Percentiles rank a stretch among this genome's conserved stretches.
Evolutionary conservation across 2,113 vertebrate species (phyloP).

Genomic region (Phyllostomus discolor): DNA sequence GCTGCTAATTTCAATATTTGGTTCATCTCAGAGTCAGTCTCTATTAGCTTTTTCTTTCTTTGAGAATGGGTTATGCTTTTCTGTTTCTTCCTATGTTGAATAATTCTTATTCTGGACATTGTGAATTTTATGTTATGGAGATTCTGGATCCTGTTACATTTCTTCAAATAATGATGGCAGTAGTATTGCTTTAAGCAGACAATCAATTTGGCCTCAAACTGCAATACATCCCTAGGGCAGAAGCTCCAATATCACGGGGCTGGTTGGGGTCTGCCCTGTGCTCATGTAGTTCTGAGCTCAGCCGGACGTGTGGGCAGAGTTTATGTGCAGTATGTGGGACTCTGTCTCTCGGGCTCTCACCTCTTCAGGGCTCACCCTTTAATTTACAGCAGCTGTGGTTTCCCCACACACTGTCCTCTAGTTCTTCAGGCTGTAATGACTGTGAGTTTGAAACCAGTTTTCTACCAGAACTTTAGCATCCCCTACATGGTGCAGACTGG

Average conservation of each 20-base stretch:
- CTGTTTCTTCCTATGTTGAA: neutral
- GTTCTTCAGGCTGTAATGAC: neutral
- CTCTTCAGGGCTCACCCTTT: neutral
- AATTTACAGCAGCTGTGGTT: neutral
- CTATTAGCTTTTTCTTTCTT: neutral
- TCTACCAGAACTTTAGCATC: neutral
- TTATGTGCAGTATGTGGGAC: neutral
- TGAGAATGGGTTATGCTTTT: neutral
- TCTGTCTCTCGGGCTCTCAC: neutral
- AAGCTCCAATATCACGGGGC: neutral
- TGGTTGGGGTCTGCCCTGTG: neutral
- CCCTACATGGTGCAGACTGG: neutral
- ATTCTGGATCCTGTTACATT: neutral
- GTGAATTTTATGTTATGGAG: neutral
- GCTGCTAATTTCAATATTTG: slow-evolving; percentile 27
- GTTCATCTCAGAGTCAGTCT: neutral
- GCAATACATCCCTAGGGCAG: neutral
- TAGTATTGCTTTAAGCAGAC: neutral
- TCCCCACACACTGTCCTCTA: neutral
- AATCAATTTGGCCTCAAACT: neutral
- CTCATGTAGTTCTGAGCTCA: neutral
- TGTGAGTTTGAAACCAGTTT: neutral
- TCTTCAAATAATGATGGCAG: neutral
- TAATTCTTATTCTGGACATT: neutral
- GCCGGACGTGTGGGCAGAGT: neutral